Evolutionary conservation across 2,113 vertebrate genomes (phyloP).

Genomic region (Aythya baeri): DNA sequence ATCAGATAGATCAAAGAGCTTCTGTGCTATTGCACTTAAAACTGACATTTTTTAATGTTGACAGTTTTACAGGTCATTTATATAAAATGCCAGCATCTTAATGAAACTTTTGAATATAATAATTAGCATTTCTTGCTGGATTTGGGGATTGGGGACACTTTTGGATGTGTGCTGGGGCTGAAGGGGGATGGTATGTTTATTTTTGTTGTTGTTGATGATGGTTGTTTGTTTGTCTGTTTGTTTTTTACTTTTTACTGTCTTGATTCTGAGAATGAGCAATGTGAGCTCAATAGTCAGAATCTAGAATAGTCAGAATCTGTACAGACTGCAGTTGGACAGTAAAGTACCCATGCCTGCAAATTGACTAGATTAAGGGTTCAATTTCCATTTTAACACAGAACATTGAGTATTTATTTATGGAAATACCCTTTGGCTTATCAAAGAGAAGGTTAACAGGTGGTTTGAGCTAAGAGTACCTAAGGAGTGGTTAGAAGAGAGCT

Average conservation of each 20-base stretch:
- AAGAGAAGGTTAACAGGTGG: slow-evolving; percentile 56
- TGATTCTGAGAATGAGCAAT: background rate
- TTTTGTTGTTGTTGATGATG: too few relatives aligned
- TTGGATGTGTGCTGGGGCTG: background rate
- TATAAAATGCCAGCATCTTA: background rate
- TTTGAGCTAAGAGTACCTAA: slow-evolving; percentile 29
- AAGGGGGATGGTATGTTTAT: background rate
- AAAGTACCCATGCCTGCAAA: background rate
- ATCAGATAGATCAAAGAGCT: accelerated
- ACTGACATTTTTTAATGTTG: background rate
- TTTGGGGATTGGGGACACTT: background rate
- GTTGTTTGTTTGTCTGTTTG: background rate
- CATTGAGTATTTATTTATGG: slow-evolving; percentile 46
- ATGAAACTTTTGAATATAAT: background rate
- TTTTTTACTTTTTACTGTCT: background rate
- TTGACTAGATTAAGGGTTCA: slow-evolving; percentile 47
- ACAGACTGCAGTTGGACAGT: background rate
- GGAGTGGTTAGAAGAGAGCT: background rate
- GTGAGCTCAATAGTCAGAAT: slow-evolving; percentile 2
- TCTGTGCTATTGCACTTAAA: background rate
- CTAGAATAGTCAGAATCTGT: background rate
- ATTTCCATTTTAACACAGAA: slow-evolving; percentile 53
- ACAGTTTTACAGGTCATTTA: background rate
- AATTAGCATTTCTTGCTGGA: background rate
- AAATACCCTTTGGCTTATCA: slow-evolving; percentile 45